Base-by-base conservation (phyloP, 2,113 vertebrate species). In the Cochlearius cochlearius region DNA sequence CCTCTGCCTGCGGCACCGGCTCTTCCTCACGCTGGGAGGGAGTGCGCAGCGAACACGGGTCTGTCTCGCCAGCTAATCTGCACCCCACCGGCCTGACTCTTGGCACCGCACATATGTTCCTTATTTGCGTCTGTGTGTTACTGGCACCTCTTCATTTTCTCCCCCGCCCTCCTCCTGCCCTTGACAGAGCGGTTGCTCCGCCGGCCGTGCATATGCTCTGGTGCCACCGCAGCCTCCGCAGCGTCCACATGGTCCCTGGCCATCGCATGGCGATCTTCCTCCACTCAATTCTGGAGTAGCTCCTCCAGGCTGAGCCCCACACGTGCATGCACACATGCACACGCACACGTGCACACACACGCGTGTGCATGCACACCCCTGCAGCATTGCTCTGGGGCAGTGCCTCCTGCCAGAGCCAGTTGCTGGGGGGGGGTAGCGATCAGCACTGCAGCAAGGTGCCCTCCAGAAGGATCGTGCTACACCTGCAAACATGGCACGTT, bases 21-120 rank as follows among this genome's bases (percentile, higher is more conserved):
- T 84, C 30, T 75, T 77, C n/a, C 59, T 77, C 56, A 52, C 5
- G 3, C 76, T 67, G 64, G 47, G 73, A 72, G 6, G 8, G 30
- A 67, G 47, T 0, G 0, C 13, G n/a, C 75, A 39, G 74, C 1
- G 8, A 76, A 22, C 59, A 10, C 0, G 2, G 26, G 45, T 53
- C 47, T 83, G 63, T 90, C 92, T 88, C 0, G 2, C 86, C 92
- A 92, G 36, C 68, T 67, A 38, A 93, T 89, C 83, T 86, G 72
- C 75, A 74, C 59, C 82, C 82, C 43, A 71, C 72, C 5, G 3
- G 59, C 76, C 86, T 39, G 23, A 34, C 78, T 83, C 11, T 25
- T 88, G 88, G 90, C 94, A 84, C 64, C 3, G 1, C 56, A 38
- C 12, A 1, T 80, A 60, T 38, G 59, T 55, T 84, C 72, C 59